Base-by-base conservation (phyloP, 2,797 vertebrate species). In the Ptychobarbus kaznakovi region DNA sequence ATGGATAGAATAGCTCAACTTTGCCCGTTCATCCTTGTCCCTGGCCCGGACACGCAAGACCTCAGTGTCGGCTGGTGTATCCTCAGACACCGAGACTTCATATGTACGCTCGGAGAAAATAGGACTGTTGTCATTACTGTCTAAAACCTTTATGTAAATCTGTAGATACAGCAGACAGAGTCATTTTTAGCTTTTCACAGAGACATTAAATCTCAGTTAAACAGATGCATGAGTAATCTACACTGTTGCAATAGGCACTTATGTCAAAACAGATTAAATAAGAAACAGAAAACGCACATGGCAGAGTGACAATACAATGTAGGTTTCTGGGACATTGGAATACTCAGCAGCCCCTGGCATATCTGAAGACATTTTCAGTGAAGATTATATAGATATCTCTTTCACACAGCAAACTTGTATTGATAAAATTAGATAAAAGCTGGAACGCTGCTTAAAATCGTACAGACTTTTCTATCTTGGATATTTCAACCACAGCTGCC, bases 71-170 rank as follows among this genome's bases (percentile, higher is more conserved):
- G 96, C 96, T 0, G 93, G 83, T 0, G 94, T 95, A 75, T 99
- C 97, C 90, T 99, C 98, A 0, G 97, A 97, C 83, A 99, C 94
- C 3, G 94, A 93, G 79, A 98, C 92, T 85, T 98, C 96, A 1
- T 99, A 99, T 68, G 95, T 94, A 5, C 96, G 92, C 90, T 96
- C 92, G 12, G 97, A 98, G 94, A 99, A 99, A 61, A 96, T 92
- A 13, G 98, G 98, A 25, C 97, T 95, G 88, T 99, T 98, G 93
- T 99, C 97, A 86, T 99, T 99, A 93, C 95, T 97, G 90, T 99
- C 98, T 90, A 97, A 96, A 74, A 99, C 95, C 89, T 95, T 96
- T 91, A 99, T 97, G 87, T 96, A 96, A 65, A 99, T 96, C 98
- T 99, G 83, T 65, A 84, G 89, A 73, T 25, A 70, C 32, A 78